A percentile compares a stretch with the other conserved stretches of the same genome.
Evolutionary conservation across 2,113 vertebrate species (phyloP).

Genomic region (Lepus americanus): DNA sequence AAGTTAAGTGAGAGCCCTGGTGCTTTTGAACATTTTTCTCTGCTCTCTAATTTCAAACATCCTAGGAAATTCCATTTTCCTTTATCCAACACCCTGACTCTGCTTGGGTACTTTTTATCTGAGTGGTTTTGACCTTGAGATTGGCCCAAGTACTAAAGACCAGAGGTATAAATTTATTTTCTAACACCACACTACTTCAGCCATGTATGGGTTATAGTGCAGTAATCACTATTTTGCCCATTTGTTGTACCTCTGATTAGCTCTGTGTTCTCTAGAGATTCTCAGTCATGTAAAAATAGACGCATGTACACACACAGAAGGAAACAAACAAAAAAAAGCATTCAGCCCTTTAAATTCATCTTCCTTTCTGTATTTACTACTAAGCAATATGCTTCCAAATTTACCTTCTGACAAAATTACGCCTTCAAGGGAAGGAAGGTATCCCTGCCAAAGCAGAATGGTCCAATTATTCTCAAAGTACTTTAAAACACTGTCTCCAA

Average conservation of each 20-base stretch:
- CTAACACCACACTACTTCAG: not conserved
- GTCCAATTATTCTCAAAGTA: not conserved
- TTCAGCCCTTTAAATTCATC: not conserved
- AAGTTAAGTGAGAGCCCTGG: not conserved
- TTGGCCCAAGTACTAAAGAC: not conserved
- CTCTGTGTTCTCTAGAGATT: not conserved
- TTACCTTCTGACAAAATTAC: slow-evolving; percentile 10
- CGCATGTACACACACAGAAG: not conserved
- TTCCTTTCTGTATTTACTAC: not conserved
- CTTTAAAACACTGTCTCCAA: not conserved
- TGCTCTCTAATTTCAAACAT: not conserved
- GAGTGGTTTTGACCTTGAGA: not conserved
- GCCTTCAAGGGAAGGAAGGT: not conserved
- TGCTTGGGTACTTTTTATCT: not conserved
- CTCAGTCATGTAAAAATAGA: not conserved
- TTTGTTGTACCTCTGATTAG: not conserved
- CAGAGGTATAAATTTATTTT: not conserved
- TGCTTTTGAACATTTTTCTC: not conserved
- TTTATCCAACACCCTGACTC: not conserved
- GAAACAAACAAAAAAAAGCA: not conserved
- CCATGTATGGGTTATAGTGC: not conserved
- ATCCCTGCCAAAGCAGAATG: not conserved
- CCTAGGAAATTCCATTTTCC: not conserved
- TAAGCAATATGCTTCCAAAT: not conserved
- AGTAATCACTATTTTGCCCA: not conserved